Base-by-base conservation (phyloP, 2,113 vertebrate genomes). In the Paramisgurnus dabryanus region DNA sequence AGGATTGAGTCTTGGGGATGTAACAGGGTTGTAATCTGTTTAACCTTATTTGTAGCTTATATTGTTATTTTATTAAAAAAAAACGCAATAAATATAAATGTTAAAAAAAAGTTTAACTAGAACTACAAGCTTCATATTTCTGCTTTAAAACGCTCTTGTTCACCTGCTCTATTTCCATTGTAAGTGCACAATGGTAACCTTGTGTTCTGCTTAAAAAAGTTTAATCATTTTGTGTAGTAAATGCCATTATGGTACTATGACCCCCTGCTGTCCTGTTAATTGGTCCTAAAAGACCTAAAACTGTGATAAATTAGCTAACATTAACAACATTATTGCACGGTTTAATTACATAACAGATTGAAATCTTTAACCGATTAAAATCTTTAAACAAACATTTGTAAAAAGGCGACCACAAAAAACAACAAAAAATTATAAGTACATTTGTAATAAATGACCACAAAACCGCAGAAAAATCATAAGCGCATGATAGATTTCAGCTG, bases 381-480 rank as follows among this genome's bases (percentile, higher is more conserved):
- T 15, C 55, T 58, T 53, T 15, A 6, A 64, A 75, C 58, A 75
- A 75, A 75, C 73, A 64, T 75, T 64, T 64, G 72, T 10, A 5
- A 34, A 34, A 49, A 75, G 72, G n/a, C 72, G 27, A 49, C 58
- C 71, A 47, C 58, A 64, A 49, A 63, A 75, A 75, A 43, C 57
- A 45, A 18, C 27, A 34, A 63, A 75, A 75, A 61, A 49, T 27
- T 2, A 15, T 3, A 15, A 34, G 58, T 49, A 75, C 72, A 75
- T 75, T 75, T 75, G 18, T 64, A 43, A 75, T 75, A 75, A 75
- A 75, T 39, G 72, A 64, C 72, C 58, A n/a, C 43, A 74, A 75
- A 64, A 49, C 72, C 18, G 0, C 72, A 61, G 34, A 64, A 75
- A 75, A 49, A 63, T 49, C 18, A 75, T 47, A 47, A 64, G 72